Percentiles rank a stretch among this genome's conserved stretches.
Evolutionary conservation across 2,888 invertebrate genomes (phyloP).

Genomic region (Callyntrura sp.): DNA sequence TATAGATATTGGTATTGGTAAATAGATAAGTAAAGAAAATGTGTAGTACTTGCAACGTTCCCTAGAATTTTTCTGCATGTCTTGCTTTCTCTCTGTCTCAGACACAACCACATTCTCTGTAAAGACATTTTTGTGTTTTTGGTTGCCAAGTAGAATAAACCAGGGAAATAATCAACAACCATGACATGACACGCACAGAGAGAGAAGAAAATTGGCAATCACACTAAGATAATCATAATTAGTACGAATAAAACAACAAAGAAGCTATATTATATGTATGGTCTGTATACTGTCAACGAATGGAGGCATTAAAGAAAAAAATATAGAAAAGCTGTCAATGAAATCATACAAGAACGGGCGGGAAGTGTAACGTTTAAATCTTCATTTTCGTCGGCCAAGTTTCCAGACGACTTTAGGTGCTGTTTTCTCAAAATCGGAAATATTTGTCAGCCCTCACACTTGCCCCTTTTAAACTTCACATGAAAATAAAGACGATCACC

Average conservation of each 20-base stretch:
- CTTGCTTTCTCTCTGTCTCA: slow-evolving; percentile 54
- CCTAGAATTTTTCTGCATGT: slow-evolving; percentile 56
- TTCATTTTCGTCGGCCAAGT: too few relatives aligned
- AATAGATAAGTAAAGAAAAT: slow-evolving; percentile 48
- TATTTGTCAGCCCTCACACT: too few relatives aligned
- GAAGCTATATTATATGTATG: too few relatives aligned
- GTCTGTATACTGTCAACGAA: too few relatives aligned
- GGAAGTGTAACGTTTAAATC: too few relatives aligned
- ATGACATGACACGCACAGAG: slow-evolving; percentile 50
- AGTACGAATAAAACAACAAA: background rate
- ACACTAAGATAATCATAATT: background rate
- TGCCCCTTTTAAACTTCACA: too few relatives aligned
- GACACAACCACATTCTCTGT: slow-evolving; percentile 44
- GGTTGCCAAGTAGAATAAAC: slow-evolving; percentile 38
- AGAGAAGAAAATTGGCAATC: slow-evolving; percentile 39
- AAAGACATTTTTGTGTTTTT: slow-evolving; percentile 36
- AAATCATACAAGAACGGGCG: too few relatives aligned
- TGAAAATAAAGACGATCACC: too few relatives aligned
- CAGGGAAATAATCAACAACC: slow-evolving; percentile 26
- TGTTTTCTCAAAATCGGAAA: too few relatives aligned
- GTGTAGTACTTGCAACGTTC: slow-evolving; percentile 56
- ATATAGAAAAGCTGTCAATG: background rate
- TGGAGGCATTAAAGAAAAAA: slow-evolving; percentile 1
- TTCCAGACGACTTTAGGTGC: too few relatives aligned
- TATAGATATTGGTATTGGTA: slow-evolving; percentile 8